Conservation (phyloP, 2,888 invertebrate species). For the Amiota communis region DNA sequence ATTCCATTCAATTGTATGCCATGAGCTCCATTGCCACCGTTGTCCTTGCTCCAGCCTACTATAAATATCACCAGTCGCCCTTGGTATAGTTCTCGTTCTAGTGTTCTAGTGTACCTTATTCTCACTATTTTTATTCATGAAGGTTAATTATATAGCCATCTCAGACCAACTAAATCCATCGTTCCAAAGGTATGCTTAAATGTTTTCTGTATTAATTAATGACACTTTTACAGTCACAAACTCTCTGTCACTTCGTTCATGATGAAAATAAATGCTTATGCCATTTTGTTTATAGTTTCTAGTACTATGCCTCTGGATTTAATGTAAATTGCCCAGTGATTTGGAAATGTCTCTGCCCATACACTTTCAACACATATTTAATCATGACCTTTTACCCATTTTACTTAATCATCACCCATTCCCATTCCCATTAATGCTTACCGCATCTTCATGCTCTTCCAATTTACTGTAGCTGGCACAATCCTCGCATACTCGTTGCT, state of each 20-base stretch:
- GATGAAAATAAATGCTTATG: background rate
- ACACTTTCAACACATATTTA: background rate
- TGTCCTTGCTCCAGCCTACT: background rate
- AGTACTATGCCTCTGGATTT: too few relatives aligned
- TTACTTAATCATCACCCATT: background rate
- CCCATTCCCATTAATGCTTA: conserved; percentile 71
- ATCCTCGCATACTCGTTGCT: conserved; percentile 93
- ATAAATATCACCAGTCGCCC: too few relatives aligned
- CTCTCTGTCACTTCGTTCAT: conserved; percentile 33
- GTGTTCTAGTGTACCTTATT: too few relatives aligned
- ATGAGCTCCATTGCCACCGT: conserved; percentile 33
- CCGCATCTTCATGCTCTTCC: conserved; percentile 87
- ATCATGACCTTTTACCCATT: background rate
- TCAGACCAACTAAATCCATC: too few relatives aligned
- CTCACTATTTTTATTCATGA: too few relatives aligned
- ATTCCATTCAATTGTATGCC: too few relatives aligned
- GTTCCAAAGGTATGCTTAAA: too few relatives aligned
- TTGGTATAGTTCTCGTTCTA: too few relatives aligned
- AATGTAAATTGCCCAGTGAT: conserved; percentile 52
- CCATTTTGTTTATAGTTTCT: background rate
- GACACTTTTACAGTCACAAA: too few relatives aligned
- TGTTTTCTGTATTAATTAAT: too few relatives aligned
- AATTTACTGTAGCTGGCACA: conserved; percentile 93
- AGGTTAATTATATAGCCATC: too few relatives aligned
- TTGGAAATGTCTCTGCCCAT: conserved; percentile 46